These are phyloP conservation scores for Tenebrosternarchus preto DNA, from an alignment of 2,113 vertebrate genomes.

Conservation along the genomic window DNA sequence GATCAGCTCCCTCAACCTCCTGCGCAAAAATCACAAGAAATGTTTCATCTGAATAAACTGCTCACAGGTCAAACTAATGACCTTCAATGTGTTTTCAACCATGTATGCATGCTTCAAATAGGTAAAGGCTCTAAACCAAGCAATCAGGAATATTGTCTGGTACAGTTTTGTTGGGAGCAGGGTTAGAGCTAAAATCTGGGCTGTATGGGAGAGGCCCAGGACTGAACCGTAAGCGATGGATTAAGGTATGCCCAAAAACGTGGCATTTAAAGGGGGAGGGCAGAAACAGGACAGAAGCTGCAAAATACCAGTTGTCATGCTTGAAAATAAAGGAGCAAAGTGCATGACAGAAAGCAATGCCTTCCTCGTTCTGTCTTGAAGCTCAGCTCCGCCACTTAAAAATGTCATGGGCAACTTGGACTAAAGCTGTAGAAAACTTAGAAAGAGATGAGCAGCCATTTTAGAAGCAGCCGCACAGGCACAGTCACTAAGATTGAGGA, in stretches of 20 bases:
- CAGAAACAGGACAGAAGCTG: conserved; percentile 12
- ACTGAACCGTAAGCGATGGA: neutral
- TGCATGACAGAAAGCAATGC: neutral
- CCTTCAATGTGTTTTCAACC: conserved; percentile 25
- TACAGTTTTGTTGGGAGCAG: too few species aligned
- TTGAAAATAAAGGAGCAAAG: conserved; percentile 26
- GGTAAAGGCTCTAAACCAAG: neutral
- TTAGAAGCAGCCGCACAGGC: conserved; percentile 43
- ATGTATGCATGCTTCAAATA: conserved; percentile 27
- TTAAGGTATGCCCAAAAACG: conserved; percentile 3
- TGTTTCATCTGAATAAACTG: conserved; percentile 55
- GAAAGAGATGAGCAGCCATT: conserved; percentile 54
- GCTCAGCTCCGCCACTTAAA: conserved; percentile 35
- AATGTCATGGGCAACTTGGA: conserved; percentile 28
- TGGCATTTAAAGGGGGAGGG: neutral
- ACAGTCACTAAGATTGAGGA: conserved; percentile 62
- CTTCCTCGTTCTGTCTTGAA: conserved; percentile 17
- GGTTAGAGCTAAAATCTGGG: too few species aligned
- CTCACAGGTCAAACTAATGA: conserved; percentile 41
- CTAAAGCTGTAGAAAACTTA: conserved; percentile 40
- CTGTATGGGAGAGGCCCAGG: too few species aligned
- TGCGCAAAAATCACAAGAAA: conserved; percentile 38
- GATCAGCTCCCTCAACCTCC: conserved; percentile 26
- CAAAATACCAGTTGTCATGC: conserved; percentile 14
- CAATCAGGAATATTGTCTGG: too few species aligned